Evolutionary conservation across 2,888 invertebrate species (phyloP).

Genomic region (Tholera decimalis): DNA sequence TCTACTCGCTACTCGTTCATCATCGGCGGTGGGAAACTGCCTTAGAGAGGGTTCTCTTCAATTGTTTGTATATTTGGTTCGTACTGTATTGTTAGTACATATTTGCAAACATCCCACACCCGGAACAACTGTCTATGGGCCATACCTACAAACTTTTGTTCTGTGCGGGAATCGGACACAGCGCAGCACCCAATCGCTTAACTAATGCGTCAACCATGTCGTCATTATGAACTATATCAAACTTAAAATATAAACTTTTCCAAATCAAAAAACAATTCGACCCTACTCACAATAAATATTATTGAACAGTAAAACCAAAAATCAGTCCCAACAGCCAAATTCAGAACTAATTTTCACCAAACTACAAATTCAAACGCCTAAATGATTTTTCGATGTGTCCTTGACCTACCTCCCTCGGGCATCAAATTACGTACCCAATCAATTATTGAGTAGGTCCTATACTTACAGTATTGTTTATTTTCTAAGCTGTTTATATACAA

Average conservation of each 20-base stretch:
- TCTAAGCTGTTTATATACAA: conserved; percentile 58
- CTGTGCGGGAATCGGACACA: no score
- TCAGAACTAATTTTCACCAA: conserved; percentile 33
- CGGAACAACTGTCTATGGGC: no score
- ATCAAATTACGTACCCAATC: conserved; percentile 56
- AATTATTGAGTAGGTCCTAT: conserved; percentile 60
- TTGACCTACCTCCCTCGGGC: conserved; percentile 56
- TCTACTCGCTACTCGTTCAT: no score
- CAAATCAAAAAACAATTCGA: not conserved
- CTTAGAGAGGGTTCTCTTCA: no score
- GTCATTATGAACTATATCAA: no score
- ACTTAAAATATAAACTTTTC: not conserved
- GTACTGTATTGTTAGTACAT: no score
- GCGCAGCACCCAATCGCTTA: no score
- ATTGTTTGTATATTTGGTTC: no score
- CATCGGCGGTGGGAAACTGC: no score
- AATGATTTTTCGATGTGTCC: conserved; percentile 63
- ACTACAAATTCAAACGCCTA: conserved; percentile 41
- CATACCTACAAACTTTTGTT: no score
- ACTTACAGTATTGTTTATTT: conserved; percentile 50
- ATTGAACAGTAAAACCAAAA: conserved; percentile 23
- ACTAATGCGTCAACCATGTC: no score
- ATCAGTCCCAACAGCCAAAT: conserved; percentile 12
- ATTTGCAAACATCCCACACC: no score
- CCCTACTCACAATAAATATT: not conserved